These are phyloP conservation scores for Nymphalis polychloros DNA, from an alignment of 2,888 invertebrate species.

Conservation along the genomic window DNA sequence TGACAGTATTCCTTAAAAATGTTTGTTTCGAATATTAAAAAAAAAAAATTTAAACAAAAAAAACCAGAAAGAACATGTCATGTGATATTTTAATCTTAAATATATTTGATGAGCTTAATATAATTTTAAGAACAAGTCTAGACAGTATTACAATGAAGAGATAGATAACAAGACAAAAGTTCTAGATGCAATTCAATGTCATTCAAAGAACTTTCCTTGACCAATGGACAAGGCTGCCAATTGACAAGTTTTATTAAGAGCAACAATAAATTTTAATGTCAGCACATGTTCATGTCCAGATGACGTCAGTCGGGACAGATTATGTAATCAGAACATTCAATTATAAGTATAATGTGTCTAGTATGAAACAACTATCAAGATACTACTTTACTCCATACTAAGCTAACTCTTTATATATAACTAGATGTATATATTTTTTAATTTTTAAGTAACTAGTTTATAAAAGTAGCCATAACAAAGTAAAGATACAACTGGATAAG, in stretches of 20 bases:
- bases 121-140: background rate
- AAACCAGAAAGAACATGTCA: too few species aligned
- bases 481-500: background rate
- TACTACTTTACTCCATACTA: too few species aligned
- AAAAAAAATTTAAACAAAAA: too few species aligned
- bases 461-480: background rate
- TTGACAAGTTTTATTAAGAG: slow-evolving; percentile 40
- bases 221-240: slow-evolving; percentile 47
- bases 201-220: slow-evolving; percentile 48
- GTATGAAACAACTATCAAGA: too few species aligned
- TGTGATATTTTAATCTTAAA: too few species aligned
- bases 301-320: slow-evolving; percentile 11
- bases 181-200: slow-evolving; percentile 52
- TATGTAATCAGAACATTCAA: slow-evolving; percentile 1
- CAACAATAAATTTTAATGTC: slow-evolving; percentile 33
- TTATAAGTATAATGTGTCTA: too few species aligned
- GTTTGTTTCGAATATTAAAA: too few species aligned
- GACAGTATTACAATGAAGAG: background rate
- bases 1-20: too few species aligned
- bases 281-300: slow-evolving; percentile 12
- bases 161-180: slow-evolving; percentile 21
- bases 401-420: too few species aligned
- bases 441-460: background rate
- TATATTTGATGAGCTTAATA: background rate
- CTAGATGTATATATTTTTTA: background rate